Percentiles rank a stretch among this genome's conserved stretches.
These are phyloP conservation scores for Synaphobranchus kaupii DNA, from an alignment of 2,797 vertebrate genomes.

Conservation along the genomic window DNA sequence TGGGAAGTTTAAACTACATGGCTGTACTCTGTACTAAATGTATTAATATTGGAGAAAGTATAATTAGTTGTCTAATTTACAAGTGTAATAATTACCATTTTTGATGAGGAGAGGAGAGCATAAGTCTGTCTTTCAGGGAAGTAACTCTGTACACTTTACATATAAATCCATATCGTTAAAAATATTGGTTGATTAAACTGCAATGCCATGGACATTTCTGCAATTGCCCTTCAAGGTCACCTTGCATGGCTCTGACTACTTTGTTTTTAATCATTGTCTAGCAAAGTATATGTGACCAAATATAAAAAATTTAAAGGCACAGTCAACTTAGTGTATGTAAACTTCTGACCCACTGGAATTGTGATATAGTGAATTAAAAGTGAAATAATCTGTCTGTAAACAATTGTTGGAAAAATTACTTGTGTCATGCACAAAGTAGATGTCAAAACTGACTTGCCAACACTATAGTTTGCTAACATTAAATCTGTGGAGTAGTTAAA, in stretches of 20 bases:
- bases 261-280: not conserved
- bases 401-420: no score
- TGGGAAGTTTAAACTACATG: not conserved
- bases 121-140: not conserved
- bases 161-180: not conserved
- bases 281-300: no score
- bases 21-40: not conserved
- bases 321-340: no score
- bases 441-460: no score
- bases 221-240: not conserved
- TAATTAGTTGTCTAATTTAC: not conserved
- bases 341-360: no score
- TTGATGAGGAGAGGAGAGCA: not conserved
- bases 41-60: not conserved
- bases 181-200: not conserved
- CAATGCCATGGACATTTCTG: not conserved
- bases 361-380: no score
- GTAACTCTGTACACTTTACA: not conserved
- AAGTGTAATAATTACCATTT: not conserved
- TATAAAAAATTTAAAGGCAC: no score
- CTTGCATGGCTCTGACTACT: not conserved
- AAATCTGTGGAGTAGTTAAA: no score
- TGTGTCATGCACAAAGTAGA: no score
- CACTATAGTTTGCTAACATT: no score
- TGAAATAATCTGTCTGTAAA: no score